These are phyloP conservation scores for Trisateles emortualis DNA, from an alignment of 2,888 invertebrate genomes.

Conservation along the genomic window DNA sequence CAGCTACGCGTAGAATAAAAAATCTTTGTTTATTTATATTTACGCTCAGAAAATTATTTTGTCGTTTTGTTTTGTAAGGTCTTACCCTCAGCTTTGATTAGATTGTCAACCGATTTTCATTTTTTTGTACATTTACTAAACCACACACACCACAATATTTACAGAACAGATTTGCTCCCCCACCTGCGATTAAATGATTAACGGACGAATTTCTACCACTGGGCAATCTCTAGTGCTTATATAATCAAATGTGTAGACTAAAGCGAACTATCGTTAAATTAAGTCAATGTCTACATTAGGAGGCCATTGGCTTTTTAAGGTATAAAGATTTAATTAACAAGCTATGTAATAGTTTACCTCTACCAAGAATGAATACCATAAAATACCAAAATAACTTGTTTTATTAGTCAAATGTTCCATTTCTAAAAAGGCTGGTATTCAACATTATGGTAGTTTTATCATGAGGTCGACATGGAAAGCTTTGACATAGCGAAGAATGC, in stretches of 20 bases:
- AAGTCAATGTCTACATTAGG: not conserved
- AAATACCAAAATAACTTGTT: not conserved
- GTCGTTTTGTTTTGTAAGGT: no score
- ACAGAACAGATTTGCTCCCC: no score
- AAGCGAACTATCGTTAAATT: not conserved
- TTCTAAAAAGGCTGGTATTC: not conserved
- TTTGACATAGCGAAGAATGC: not conserved
- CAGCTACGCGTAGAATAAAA: no score
- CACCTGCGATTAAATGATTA: no score
- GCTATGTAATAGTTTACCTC: not conserved
- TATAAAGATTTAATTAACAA: not conserved
- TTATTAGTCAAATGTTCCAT: not conserved
- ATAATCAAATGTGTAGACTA: not conserved
- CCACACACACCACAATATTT: no score
- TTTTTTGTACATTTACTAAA: no score
- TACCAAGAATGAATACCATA: not conserved
- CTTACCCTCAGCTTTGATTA: no score
- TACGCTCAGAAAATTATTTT: no score
- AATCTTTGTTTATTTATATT: no score
- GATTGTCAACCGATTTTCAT: no score
- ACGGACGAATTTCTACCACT: no score
- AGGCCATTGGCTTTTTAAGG: not conserved
- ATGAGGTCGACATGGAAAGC: constrained; percentile 1
- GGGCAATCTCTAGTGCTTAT: no score
- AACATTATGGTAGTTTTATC: not conserved